Base-by-base conservation (phyloP, 2,797 vertebrate species). In the Philypnodon macrostomus region DNA sequence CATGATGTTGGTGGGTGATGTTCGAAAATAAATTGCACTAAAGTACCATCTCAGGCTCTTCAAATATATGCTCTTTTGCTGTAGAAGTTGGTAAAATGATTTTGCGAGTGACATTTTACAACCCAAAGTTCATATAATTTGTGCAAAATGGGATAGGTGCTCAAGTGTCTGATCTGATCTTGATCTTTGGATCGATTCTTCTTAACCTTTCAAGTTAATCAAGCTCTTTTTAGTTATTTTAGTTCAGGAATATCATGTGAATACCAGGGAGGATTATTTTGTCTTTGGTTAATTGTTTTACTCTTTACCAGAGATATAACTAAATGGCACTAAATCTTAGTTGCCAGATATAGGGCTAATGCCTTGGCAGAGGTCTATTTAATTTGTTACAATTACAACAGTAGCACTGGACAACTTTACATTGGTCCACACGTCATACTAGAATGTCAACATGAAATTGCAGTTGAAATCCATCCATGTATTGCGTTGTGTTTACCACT, bases 181-280 rank as follows among this genome's bases (percentile, higher is more conserved):
- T 29, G 18, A 27, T 23, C 29, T 31, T 30, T 13, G 29, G n/a
- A 35, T 48, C 21, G 21, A 36, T 49, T 27, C 11, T n/a, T 37
- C 17, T 44, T 41, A 40, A 27, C 53, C 10, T 34, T 23, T 38
- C 19, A 15, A 16, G 13, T 34, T 47, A 47, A 47, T 47, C 30
- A 47, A 24, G n/a, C 45, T 47, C 19, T 12, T 31, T 13, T 32
- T 31, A 45, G 7, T 30, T 6, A 7, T 11, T 41, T 16, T 15
- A 5, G 12, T 27, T 24, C 29, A 27, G n/a, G n/a, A n/a, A n/a
- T n/a, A n/a, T n/a, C n/a, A n/a, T n/a, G n/a, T n/a, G n/a, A n/a
- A n/a, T n/a, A n/a, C n/a, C n/a, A n/a, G n/a, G n/a, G n/a, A n/a
- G n/a, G n/a, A n/a, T n/a, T n/a, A n/a, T n/a, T n/a, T n/a, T n/a